A percentile compares a stretch with the other conserved stretches of the same genome.
Evolutionary conservation across 2,888 invertebrate genomes (phyloP).

Genomic region (Athripsodes cinereus): DNA sequence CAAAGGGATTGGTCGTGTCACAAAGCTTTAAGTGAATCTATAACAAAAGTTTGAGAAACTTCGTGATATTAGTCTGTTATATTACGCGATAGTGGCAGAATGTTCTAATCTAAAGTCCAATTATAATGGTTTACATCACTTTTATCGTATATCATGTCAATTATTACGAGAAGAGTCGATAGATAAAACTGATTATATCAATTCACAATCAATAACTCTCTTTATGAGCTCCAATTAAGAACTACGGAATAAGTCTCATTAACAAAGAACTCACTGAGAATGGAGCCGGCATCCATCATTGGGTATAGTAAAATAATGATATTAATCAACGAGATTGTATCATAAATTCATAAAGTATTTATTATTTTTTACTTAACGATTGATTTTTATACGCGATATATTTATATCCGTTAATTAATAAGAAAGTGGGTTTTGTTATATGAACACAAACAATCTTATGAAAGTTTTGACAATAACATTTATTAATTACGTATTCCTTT

Average conservation of each 20-base stretch:
- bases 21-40: too few species aligned
- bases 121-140: slow-evolving; percentile 11
- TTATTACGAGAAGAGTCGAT: slow-evolving; percentile 12
- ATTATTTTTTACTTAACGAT: neutral
- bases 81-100: too few species aligned
- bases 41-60: too few species aligned
- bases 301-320: neutral
- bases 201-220: slow-evolving; percentile 24
- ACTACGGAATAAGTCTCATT: too few species aligned
- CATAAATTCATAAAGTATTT: neutral
- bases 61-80: too few species aligned
- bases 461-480: too few species aligned
- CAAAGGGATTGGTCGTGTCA: too few species aligned
- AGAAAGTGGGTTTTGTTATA: neutral
- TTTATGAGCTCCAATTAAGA: slow-evolving; percentile 23
- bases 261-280: too few species aligned
- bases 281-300: too few species aligned
- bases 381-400: neutral
- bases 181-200: slow-evolving; percentile 18
- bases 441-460: too few species aligned
- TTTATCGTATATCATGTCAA: slow-evolving; percentile 23
- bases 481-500: too few species aligned
- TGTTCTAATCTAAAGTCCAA: neutral
- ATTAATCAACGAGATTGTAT: neutral
- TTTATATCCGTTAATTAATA: neutral